These are phyloP conservation scores for Fregetta grallaria DNA, from an alignment of 2,113 vertebrate genomes.

Conservation along the genomic window DNA sequence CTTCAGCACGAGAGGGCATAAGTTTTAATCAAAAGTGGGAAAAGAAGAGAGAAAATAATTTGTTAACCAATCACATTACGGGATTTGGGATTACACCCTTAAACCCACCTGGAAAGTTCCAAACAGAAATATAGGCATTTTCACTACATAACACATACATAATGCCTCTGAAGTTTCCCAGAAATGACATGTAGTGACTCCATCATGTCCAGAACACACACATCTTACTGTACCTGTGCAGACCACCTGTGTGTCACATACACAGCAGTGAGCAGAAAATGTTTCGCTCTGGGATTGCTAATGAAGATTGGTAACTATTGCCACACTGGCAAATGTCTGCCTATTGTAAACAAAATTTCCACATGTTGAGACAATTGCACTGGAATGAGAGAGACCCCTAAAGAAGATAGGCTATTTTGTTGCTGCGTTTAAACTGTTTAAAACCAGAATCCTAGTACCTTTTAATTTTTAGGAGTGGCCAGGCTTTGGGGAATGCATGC, in stretches of 20 bases:
- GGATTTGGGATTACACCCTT: neutral
- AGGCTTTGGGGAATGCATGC: neutral
- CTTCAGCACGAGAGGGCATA: neutral
- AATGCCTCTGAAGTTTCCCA: neutral
- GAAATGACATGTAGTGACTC: neutral
- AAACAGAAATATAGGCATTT: neutral
- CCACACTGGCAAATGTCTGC: neutral
- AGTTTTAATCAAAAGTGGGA: neutral
- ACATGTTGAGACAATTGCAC: neutral
- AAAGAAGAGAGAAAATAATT: neutral
- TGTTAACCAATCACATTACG: neutral
- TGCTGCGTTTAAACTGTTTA: neutral
- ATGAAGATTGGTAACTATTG: neutral
- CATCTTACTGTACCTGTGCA: neutral
- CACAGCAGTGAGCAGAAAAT: neutral
- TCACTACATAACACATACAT: neutral
- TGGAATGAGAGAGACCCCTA: neutral
- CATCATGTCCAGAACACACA: neutral
- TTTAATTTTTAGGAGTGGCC: neutral
- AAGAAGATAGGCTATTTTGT: neutral
- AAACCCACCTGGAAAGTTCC: neutral
- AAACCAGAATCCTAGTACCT: neutral
- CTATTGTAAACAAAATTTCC: neutral
- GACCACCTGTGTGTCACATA: fast-evolving
- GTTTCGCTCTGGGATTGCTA: neutral